A percentile compares a stretch with the other conserved stretches of the same genome.
Conservation (phyloP, 2,113 vertebrate species). For the Ginglymostoma cirratum region DNA sequence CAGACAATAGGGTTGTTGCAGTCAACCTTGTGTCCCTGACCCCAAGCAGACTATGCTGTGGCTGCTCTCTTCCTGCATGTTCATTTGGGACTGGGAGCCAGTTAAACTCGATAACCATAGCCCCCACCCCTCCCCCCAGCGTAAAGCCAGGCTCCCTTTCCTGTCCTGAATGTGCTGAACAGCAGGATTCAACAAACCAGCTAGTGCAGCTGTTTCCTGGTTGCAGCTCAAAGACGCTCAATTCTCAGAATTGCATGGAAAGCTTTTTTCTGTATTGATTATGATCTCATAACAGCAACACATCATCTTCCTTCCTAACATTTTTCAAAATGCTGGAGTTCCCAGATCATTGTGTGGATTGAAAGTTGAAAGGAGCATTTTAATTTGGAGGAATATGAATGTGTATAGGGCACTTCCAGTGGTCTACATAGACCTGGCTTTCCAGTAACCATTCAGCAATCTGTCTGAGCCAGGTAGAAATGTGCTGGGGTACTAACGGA, state of each 20-base stretch:
- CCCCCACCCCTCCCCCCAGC: no score
- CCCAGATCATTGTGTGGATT: neutral
- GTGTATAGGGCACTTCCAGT: neutral
- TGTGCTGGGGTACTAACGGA: neutral
- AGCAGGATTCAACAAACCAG: neutral
- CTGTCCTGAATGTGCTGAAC: neutral
- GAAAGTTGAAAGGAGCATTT: neutral
- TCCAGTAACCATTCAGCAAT: neutral
- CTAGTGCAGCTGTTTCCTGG: conserved; percentile 31
- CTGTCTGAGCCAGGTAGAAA: neutral
- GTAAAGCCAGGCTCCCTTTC: neutral
- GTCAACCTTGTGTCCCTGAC: conserved; percentile 30
- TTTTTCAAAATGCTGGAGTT: neutral
- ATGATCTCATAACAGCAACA: neutral
- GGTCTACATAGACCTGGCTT: neutral
- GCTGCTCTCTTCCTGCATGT: neutral
- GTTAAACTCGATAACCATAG: neutral
- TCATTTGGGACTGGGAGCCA: conserved; percentile 18
- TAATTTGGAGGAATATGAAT: neutral
- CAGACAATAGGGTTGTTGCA: neutral
- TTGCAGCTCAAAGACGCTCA: neutral
- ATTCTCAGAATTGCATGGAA: neutral
- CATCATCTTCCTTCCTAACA: conserved; percentile 9
- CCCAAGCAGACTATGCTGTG: neutral
- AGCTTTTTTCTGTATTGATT: neutral